Conservation (phyloP, 2,888 invertebrate genomes). For the Colostygia pectinataria region DNA sequence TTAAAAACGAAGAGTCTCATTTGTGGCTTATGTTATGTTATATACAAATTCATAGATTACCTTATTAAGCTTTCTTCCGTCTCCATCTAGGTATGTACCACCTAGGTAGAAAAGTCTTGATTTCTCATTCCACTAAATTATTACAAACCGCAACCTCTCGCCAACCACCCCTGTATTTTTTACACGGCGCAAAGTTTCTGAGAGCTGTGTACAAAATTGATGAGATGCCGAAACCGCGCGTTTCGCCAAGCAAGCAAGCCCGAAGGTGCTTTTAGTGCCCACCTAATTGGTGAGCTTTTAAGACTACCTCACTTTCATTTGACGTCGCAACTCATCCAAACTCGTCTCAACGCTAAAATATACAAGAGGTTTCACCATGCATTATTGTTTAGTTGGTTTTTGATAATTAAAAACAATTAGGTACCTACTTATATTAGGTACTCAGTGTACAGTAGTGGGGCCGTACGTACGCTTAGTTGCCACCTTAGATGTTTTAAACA, state of each 20-base stretch:
- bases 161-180: slow-evolving; percentile 31
- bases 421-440: too few relatives aligned
- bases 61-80: too few relatives aligned
- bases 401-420: too few relatives aligned
- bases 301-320: slow-evolving; percentile 79
- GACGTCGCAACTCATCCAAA: slow-evolving; percentile 65
- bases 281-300: slow-evolving; percentile 82
- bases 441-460: too few relatives aligned
- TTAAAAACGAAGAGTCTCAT: too few relatives aligned
- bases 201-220: slow-evolving; percentile 79
- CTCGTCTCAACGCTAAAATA: slow-evolving; percentile 39
- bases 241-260: slow-evolving; percentile 61
- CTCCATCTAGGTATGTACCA: too few relatives aligned
- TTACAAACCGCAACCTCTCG: slow-evolving; percentile 29
- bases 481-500: too few relatives aligned
- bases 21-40: too few relatives aligned
- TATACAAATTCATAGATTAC: too few relatives aligned
- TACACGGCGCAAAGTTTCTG: slow-evolving; percentile 54
- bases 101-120: not conserved
- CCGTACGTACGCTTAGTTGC: too few relatives aligned
- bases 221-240: slow-evolving; percentile 74
- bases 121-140: slow-evolving; percentile 24
- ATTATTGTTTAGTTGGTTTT: slow-evolving; percentile 5
- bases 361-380: slow-evolving; percentile 12
- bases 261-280: slow-evolving; percentile 81